A percentile compares a stretch with the other conserved stretches of the same genome.
These are phyloP conservation scores for Engraulis encrasicolus DNA, from an alignment of 2,113 vertebrate species.

Conservation along the genomic window DNA sequence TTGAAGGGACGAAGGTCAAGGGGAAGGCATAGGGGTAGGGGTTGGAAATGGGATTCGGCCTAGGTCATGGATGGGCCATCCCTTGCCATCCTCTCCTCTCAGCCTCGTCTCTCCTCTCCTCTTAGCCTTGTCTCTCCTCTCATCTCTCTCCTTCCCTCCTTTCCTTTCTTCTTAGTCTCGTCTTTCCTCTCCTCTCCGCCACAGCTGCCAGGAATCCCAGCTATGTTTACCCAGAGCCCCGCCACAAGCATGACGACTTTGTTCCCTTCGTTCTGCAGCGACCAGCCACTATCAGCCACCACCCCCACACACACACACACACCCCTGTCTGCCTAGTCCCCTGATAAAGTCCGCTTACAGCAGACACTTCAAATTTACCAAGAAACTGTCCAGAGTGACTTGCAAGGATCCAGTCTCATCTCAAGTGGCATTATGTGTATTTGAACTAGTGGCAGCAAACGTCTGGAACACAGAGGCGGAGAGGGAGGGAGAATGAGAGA, in stretches of 20 bases:
- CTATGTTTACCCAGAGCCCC: not conserved
- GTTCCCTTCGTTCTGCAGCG: not conserved
- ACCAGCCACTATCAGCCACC: too few species aligned
- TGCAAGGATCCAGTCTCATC: not conserved
- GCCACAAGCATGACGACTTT: not conserved
- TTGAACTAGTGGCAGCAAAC: conserved; percentile 22
- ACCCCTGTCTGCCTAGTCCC: not conserved
- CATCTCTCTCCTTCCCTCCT: too few species aligned
- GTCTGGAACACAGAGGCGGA: conserved; percentile 50
- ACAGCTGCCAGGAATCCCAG: not conserved
- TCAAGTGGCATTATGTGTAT: not conserved
- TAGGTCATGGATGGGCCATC: too few species aligned
- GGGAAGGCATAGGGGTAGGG: too few species aligned
- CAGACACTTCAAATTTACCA: not conserved
- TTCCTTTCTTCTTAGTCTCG: too few species aligned
- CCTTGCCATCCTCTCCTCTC: too few species aligned
- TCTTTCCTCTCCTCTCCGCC: not conserved
- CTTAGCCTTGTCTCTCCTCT: too few species aligned
- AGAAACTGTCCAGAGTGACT: conserved; percentile 3
- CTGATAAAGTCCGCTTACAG: not conserved
- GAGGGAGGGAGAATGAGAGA: not conserved
- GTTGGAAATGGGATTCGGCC: too few species aligned
- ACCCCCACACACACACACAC: not conserved
- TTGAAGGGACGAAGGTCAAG: too few species aligned
- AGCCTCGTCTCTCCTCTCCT: too few species aligned